Conservation (phyloP, 2,888 invertebrate species). For the Drosophila kuntzei region DNA sequence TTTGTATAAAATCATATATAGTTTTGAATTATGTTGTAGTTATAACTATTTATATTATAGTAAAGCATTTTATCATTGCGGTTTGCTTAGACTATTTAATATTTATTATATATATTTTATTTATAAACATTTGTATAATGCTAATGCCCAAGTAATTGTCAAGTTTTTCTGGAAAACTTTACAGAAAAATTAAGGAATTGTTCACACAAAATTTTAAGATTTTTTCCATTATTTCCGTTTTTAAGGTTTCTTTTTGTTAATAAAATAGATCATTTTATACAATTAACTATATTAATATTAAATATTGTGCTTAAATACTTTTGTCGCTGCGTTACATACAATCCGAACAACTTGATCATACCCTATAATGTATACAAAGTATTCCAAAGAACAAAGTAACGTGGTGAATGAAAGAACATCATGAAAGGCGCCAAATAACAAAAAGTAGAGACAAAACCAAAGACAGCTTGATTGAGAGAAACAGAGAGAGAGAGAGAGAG, state of each 20-base stretch:
- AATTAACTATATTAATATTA: no score
- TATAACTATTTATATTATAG: no score
- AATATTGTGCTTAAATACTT: no score
- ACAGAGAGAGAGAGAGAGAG: not conserved
- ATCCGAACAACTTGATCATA: constrained; percentile 5
- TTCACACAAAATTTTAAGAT: no score
- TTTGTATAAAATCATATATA: not conserved
- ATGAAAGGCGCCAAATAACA: constrained; percentile 60
- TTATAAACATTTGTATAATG: no score
- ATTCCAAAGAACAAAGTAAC: constrained; percentile 13
- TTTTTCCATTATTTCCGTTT: no score
- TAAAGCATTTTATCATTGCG: no score
- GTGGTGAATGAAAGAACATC: constrained; percentile 42
- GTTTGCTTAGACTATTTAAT: no score
- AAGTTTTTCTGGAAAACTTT: not conserved
- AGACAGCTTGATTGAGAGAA: constrained; percentile 6
- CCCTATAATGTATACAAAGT: not conserved
- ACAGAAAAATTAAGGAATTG: not conserved
- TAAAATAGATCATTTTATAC: no score
- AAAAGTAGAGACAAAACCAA: constrained; percentile 16
- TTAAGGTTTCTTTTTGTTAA: no score
- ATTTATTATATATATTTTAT: no score
- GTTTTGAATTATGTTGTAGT: no score
- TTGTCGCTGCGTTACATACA: not conserved
- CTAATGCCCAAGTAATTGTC: not conserved